phyloP scores from a whole-genome alignment of 2,797 vertebrate genomes.

The Poeciliopsis infans region DNA sequence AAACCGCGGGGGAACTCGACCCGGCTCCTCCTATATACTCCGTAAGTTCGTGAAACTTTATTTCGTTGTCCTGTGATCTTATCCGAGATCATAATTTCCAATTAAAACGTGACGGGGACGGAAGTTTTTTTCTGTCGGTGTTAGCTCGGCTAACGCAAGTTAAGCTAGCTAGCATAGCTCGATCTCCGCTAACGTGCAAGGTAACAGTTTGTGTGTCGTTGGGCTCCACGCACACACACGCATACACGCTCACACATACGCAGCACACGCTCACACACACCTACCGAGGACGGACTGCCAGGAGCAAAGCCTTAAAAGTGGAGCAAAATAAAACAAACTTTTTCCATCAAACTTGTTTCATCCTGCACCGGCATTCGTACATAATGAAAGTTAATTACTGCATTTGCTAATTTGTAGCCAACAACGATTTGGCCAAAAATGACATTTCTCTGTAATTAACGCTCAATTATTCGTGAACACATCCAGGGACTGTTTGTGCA shows the following conservation, averaged over 20 bases:
- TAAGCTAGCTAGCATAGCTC: constrained; percentile 77
- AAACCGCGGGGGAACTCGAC: constrained; percentile 65
- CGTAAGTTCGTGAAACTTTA: constrained; percentile 70
- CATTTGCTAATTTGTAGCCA: background rate
- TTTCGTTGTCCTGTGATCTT: constrained; percentile 21
- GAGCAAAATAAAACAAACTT: constrained; percentile 64
- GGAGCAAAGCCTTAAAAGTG: constrained; percentile 59
- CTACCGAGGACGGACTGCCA: constrained; percentile 39
- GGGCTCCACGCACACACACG: constrained; percentile 50
- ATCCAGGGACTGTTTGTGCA: constrained; percentile 64
- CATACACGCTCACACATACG: constrained; percentile 9
- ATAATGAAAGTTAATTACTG: background rate
- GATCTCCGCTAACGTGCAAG: constrained; percentile 69
- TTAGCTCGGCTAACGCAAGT: constrained; percentile 70
- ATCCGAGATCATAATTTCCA: constrained; percentile 47
- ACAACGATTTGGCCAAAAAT: background rate
- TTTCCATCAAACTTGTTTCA: constrained; percentile 45
- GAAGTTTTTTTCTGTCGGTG: constrained; percentile 72
- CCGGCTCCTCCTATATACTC: constrained; percentile 72
- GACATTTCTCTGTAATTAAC: constrained; percentile 39
- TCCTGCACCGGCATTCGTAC: background rate
- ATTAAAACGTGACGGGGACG: constrained; percentile 72
- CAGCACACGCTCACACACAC: constrained; percentile 35
- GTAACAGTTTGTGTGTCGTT: constrained; percentile 71
- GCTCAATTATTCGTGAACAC: constrained; percentile 60